Percentiles rank a stretch among this genome's conserved stretches.
Evolutionary conservation across 2,113 vertebrate species (phyloP).

Genomic region (Bos javanicus): DNA sequence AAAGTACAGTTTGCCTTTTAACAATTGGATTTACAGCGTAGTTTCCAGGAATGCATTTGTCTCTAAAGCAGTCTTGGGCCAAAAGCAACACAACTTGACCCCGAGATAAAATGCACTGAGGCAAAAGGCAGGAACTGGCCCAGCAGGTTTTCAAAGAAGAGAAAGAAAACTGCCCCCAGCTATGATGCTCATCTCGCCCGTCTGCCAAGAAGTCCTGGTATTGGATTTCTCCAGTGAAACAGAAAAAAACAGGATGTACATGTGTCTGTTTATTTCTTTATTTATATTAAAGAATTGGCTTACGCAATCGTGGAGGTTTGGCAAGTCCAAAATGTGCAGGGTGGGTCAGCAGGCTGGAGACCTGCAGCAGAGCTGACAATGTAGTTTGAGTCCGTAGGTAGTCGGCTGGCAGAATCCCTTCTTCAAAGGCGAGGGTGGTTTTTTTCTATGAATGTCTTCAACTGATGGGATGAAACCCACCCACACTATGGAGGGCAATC

Average conservation of each 20-base stretch:
- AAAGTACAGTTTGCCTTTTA: background rate
- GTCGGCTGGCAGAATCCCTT: background rate
- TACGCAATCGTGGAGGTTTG: background rate
- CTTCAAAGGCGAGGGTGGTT: background rate
- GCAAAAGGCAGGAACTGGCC: constrained; percentile 13
- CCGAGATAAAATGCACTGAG: background rate
- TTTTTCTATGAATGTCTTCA: background rate
- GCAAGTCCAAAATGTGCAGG: background rate
- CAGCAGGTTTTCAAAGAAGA: background rate
- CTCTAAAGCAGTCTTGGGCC: constrained; percentile 44
- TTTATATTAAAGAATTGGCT: background rate
- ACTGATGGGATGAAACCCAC: background rate
- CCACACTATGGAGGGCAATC: background rate
- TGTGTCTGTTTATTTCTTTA: background rate
- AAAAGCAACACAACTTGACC: constrained; percentile 64
- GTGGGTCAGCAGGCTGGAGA: background rate
- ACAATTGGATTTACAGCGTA: constrained; percentile 49
- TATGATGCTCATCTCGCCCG: background rate
- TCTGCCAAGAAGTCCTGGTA: background rate
- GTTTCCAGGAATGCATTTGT: constrained; percentile 69
- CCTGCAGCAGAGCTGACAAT: background rate
- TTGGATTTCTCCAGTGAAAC: background rate
- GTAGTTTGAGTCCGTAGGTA: background rate
- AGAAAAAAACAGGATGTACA: background rate
- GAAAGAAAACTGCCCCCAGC: background rate